These are phyloP conservation scores for Corydoras sp. DNA, from an alignment of 2,113 vertebrate genomes.

Conservation along the genomic window DNA sequence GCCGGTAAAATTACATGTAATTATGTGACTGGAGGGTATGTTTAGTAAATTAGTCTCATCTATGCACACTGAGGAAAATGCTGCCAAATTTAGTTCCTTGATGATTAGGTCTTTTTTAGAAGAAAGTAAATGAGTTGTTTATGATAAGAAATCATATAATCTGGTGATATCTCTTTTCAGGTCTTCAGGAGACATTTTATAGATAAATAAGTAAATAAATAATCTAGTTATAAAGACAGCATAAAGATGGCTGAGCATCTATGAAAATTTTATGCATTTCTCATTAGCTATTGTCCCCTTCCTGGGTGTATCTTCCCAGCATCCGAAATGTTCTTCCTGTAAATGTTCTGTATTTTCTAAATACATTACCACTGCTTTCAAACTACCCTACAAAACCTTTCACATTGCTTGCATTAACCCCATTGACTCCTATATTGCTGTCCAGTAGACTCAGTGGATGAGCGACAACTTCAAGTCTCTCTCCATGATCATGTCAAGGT, in stretches of 20 bases:
- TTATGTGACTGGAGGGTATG: constrained; percentile 99
- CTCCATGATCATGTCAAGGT: no score
- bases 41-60: constrained; percentile 99
- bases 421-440: no score
- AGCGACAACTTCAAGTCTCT: no score
- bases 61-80: constrained; percentile 97
- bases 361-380: no score
- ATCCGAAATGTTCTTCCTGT: no score
- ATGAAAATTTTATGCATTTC: no score
- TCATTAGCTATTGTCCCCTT: no score
- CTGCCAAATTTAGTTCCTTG: constrained; percentile 99
- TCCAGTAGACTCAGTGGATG: no score
- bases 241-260: not conserved
- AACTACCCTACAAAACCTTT: no score
- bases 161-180: constrained; percentile 44
- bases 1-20: constrained; percentile 99
- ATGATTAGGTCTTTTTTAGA: constrained; percentile 86
- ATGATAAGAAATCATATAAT: constrained; percentile 83
- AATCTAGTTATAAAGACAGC: not conserved
- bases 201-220: constrained; percentile 1
- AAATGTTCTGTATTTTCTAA: no score
- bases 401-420: no score
- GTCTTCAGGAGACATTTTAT: constrained; percentile 14
- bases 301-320: no score
- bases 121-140: constrained; percentile 84